These are phyloP conservation scores for Calameuta pallipes DNA, from an alignment of 2,888 invertebrate genomes.

Conservation along the genomic window DNA sequence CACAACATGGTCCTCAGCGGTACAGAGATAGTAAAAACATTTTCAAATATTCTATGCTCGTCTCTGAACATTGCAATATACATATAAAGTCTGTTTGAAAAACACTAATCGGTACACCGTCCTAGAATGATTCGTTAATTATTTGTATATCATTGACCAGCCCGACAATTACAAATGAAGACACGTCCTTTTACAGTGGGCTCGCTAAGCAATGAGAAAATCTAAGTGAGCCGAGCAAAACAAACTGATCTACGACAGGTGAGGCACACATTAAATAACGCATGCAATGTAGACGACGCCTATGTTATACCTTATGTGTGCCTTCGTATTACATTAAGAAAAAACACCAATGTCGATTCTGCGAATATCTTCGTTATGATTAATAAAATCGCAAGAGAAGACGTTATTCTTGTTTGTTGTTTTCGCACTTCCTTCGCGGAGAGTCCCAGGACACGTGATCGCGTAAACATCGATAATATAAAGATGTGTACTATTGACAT, in stretches of 20 bases:
- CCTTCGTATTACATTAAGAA: neutral
- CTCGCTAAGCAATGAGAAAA: neutral
- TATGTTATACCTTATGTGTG: neutral
- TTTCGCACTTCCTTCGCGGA: neutral
- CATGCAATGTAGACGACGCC: neutral
- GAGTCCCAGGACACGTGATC: neutral
- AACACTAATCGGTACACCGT: neutral
- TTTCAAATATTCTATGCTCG: neutral
- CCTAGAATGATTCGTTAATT: neutral
- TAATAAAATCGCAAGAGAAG: neutral
- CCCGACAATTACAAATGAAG: neutral
- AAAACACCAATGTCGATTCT: neutral
- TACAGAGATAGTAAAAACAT: neutral
- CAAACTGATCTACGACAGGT: neutral
- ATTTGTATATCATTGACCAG: neutral
- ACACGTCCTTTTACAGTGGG: neutral
- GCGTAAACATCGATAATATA: neutral
- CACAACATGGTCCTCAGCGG: neutral
- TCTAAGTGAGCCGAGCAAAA: neutral
- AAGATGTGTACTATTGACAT: neutral
- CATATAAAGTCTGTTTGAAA: neutral
- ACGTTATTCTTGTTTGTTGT: neutral
- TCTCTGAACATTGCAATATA: neutral
- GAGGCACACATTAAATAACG: neutral
- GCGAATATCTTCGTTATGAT: neutral